Evolutionary conservation across 2,797 vertebrate species (phyloP), one percentile per base, ranked within the genome.

Genomic region (Paedocypris micromegethes): DNA sequence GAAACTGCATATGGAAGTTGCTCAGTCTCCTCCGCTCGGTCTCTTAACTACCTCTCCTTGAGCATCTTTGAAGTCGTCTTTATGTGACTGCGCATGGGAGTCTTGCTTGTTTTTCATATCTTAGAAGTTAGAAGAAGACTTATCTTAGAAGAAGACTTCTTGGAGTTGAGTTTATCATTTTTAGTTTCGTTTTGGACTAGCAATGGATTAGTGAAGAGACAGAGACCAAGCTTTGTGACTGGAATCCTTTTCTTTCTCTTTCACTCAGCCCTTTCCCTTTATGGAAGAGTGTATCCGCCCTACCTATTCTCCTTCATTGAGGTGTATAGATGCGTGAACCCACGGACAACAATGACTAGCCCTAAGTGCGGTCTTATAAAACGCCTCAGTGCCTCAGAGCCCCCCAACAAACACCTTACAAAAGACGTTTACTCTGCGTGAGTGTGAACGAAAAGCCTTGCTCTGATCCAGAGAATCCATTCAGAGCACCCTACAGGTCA

Each of bases 1-100:
- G 88, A 90, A 92, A 92, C 93, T 92, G 90, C 91, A 93, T 92
- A 92, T 92, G 92, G 92, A 93, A 90, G 81, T 88, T 88, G 82
- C 73, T 65, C 70, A 86, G 83, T 90, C 90, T 94, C 92, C 93
- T 92, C 94, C 91, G 85, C 92, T 92, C 84, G 82, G 79, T 83
- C 79, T 83, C 87, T 85, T 83, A 85, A 83, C 80, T 88, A 56
- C 4, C 55, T 68, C 60, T 60, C 65, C 77, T 72, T 73, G 67
- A 79, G 66, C 73, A 77, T 76, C 81, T 74, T 75, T 75, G 77
- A 77, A 72, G 65, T 64, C 75, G 70, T 76, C 77, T 80, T 59
- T 78, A 45, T 70, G 53, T 82, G 76, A 79, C 79, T 83, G 64
- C 70, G 74, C 76, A 77, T 73, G 77, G 73, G 66, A 70, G 66